These are phyloP conservation scores for Heliconius aoede DNA, from an alignment of 2,888 invertebrate species.

Conservation along the genomic window DNA sequence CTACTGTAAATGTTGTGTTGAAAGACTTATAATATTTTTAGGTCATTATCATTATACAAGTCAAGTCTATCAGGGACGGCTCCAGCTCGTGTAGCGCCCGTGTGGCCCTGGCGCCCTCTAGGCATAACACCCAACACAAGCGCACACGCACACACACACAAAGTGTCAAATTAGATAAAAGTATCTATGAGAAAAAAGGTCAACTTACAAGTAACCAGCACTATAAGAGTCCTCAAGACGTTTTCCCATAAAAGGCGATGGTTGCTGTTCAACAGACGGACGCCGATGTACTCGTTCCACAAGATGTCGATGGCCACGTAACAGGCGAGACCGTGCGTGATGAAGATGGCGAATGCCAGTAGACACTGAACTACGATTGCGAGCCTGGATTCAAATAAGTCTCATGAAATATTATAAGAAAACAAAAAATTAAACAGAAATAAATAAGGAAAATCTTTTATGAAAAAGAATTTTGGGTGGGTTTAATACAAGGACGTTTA, in stretches of 20 bases:
- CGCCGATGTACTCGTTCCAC: conserved; percentile 90
- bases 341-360: conserved; percentile 91
- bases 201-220: conserved; percentile 93
- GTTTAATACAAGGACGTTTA: too few relatives aligned
- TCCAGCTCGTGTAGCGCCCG: too few relatives aligned
- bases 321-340: conserved; percentile 96
- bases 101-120: too few relatives aligned
- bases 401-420: background rate
- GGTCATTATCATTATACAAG: background rate
- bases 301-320: conserved; percentile 97
- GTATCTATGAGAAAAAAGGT: background rate
- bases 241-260: conserved; percentile 89
- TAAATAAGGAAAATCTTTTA: background rate
- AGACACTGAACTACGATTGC: conserved; percentile 89
- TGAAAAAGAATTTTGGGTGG: background rate
- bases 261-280: conserved; percentile 84
- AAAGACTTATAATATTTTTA: background rate
- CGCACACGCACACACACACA: too few relatives aligned
- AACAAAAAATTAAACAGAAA: background rate
- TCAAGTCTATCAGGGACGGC: too few relatives aligned
- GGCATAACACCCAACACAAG: too few relatives aligned
- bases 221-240: conserved; percentile 88
- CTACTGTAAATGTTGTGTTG: background rate
- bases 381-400: conserved; percentile 71
- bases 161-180: too few relatives aligned